Percentiles rank a stretch among this genome's conserved stretches.
Evolutionary conservation across 1,140 invertebrate genomes (phyloP).

Genomic region (Drosophila kanapiae): DNA sequence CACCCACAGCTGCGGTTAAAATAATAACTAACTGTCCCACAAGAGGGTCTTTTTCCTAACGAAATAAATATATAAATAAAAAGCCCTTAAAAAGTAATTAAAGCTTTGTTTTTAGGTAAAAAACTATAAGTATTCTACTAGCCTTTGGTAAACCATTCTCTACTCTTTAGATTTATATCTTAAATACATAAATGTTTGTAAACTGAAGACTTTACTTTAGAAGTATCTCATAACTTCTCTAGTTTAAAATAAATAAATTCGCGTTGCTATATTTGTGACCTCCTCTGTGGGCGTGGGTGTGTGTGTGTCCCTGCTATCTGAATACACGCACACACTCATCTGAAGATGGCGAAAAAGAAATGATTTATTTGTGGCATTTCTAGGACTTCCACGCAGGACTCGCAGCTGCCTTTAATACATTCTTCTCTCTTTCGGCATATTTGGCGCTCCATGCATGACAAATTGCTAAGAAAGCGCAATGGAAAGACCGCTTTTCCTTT

Average conservation of each 20-base stretch:
- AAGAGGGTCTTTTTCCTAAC: not conserved
- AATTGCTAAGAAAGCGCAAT: conserved; percentile 80
- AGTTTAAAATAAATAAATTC: not conserved
- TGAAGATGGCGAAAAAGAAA: conserved; percentile 57
- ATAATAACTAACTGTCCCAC: not conserved
- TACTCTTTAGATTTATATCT: not conserved
- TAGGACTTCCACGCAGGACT: conserved; percentile 62
- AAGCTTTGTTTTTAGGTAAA: too few species aligned
- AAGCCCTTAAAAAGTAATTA: not conserved
- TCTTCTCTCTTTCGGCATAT: conserved; percentile 80
- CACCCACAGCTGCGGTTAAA: not conserved
- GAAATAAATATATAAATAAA: too few species aligned
- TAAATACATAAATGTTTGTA: not conserved
- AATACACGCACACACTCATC: conserved; percentile 14
- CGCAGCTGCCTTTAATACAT: conserved; percentile 79
- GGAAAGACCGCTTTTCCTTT: conserved; percentile 20
- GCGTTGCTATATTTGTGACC: not conserved
- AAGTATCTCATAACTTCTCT: too few species aligned
- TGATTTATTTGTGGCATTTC: conserved; percentile 82
- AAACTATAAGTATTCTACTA: too few species aligned
- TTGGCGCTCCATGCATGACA: conserved; percentile 82
- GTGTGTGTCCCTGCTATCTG: not conserved
- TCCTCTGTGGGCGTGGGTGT: not conserved
- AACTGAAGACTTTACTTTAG: too few species aligned
- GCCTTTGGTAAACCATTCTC: too few species aligned